A percentile compares a stretch with the other conserved stretches of the same genome.
These are phyloP conservation scores for Strix uralensis DNA, from an alignment of 2,113 vertebrate genomes.

Conservation along the genomic window DNA sequence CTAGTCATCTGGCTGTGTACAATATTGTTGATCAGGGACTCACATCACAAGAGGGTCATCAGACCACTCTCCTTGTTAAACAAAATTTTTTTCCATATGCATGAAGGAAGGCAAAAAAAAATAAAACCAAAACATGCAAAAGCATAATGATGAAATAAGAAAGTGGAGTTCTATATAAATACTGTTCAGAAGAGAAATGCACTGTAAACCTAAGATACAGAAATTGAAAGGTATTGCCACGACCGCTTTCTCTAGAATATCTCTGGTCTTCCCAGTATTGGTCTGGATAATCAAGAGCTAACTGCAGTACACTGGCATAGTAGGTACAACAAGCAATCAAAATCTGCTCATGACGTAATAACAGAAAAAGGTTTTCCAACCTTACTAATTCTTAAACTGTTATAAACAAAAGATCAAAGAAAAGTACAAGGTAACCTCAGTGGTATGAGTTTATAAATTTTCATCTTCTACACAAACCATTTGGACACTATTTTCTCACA, in stretches of 20 bases:
- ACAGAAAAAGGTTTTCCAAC: not conserved
- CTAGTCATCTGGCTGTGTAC: not conserved
- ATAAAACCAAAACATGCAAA: not conserved
- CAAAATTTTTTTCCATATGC: not conserved
- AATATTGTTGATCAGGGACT: not conserved
- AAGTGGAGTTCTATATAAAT: not conserved
- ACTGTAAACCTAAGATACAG: not conserved
- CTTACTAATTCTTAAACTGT: not conserved
- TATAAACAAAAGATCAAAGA: not conserved
- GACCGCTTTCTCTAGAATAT: not conserved
- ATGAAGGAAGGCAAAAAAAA: not conserved
- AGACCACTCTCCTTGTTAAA: not conserved
- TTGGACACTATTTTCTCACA: not conserved
- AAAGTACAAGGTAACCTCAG: not conserved
- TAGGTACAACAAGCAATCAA: not conserved
- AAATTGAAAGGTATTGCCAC: not conserved
- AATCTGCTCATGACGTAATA: not conserved
- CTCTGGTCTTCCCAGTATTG: not conserved
- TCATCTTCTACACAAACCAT: not conserved
- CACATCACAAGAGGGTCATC: not conserved
- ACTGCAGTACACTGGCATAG: not conserved
- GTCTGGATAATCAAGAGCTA: not conserved
- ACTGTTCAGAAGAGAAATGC: not conserved
- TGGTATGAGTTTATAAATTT: not conserved
- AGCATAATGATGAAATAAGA: not conserved